These are phyloP conservation scores for Nephrotoma guestfalica DNA, from an alignment of 2,888 invertebrate species.

Conservation along the genomic window DNA sequence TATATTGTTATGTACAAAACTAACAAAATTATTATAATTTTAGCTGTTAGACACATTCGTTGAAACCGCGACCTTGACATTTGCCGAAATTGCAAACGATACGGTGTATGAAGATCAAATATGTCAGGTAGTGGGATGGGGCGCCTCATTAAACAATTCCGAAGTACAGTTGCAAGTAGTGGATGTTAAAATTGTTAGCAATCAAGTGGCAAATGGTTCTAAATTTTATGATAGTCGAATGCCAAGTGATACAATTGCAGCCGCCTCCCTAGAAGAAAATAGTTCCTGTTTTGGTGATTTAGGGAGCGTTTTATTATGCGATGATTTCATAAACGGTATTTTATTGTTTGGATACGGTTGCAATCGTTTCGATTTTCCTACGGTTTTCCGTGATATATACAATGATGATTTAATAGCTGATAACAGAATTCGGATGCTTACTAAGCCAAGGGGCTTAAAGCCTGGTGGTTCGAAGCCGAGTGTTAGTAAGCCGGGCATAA, in stretches of 20 bases:
- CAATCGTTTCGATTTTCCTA: background rate
- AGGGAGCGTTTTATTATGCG: background rate
- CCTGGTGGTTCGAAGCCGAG: background rate
- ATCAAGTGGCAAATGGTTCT: background rate
- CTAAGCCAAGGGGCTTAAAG: background rate
- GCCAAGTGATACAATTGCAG: background rate
- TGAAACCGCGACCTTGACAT: background rate
- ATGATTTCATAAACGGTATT: background rate
- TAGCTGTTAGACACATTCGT: background rate
- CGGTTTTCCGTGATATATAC: background rate
- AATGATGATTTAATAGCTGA: background rate
- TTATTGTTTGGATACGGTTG: background rate
- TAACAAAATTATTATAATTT: background rate
- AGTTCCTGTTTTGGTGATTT: background rate
- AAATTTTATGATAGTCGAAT: background rate
- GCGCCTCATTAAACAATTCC: background rate
- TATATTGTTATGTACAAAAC: background rate
- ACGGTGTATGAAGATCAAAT: background rate
- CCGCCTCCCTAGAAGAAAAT: background rate
- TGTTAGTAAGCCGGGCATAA: background rate
- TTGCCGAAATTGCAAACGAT: background rate
- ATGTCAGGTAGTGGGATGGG: background rate
- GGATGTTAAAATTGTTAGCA: background rate
- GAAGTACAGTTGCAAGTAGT: background rate
- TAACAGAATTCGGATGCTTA: background rate